Conservation (phyloP, 2,113 vertebrate species). For the Poeciliopsis turrubarensis region DNA sequence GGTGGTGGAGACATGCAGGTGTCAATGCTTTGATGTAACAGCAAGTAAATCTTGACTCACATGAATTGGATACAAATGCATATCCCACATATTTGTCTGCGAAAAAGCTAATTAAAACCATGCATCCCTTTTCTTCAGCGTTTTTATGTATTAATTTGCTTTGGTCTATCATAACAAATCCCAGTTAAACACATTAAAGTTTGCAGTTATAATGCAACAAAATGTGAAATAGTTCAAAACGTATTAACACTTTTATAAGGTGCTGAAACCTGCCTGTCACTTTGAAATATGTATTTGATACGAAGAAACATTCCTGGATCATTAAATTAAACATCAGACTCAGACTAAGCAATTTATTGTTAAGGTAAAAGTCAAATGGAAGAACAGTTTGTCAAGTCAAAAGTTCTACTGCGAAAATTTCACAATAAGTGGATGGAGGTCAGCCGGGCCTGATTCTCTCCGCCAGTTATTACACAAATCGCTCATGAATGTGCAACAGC, state of each 20-base stretch:
- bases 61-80: no score
- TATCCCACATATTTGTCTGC: no score
- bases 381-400: neutral
- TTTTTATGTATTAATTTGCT: neutral
- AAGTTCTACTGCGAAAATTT: neutral
- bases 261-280: neutral
- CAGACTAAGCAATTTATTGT: neutral
- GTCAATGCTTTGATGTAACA: no score
- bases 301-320: no score
- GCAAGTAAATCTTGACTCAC: no score
- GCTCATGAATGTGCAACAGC: neutral
- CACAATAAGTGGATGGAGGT: neutral
- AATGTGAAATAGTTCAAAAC: neutral
- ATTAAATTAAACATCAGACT: neutral
- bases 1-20: no score
- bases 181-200: neutral
- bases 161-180: neutral
- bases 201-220: neutral
- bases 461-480: conserved; percentile 16
- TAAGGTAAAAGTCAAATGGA: neutral
- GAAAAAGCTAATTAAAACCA: no score
- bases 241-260: neutral
- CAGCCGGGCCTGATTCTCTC: neutral
- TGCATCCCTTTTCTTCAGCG: no score
- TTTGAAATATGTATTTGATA: neutral